Evolutionary conservation across 2,888 invertebrate genomes (phyloP).

Genomic region (Harpalus rubripes): DNA sequence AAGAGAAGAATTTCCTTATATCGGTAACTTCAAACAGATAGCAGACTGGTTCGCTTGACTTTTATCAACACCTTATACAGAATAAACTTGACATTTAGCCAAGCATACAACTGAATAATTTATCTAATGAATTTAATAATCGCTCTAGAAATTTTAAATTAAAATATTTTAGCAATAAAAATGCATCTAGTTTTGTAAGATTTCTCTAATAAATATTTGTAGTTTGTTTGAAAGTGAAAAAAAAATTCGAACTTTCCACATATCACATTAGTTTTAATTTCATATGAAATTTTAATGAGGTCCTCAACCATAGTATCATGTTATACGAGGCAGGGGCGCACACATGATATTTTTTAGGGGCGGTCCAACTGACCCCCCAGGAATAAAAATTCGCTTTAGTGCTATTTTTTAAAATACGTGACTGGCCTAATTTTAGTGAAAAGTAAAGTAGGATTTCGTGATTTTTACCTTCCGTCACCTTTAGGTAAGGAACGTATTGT

Average conservation of each 20-base stretch:
- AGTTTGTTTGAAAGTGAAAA: background rate
- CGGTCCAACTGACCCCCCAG: too few relatives aligned
- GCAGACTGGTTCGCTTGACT: constrained; percentile 26
- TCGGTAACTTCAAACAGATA: constrained; percentile 17
- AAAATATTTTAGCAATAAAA: constrained; percentile 1
- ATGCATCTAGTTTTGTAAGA: background rate
- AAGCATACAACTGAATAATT: constrained; percentile 3
- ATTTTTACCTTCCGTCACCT: too few relatives aligned
- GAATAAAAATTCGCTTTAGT: too few relatives aligned
- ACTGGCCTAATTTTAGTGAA: too few relatives aligned
- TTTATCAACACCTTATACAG: constrained; percentile 61
- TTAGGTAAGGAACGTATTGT: too few relatives aligned
- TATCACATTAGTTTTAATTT: background rate
- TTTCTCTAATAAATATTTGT: background rate
- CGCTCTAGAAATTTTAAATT: background rate
- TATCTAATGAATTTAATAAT: constrained; percentile 17
- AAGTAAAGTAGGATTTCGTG: too few relatives aligned
- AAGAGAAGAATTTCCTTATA: constrained; percentile 41
- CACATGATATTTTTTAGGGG: too few relatives aligned
- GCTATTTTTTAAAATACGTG: too few relatives aligned
- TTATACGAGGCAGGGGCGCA: too few relatives aligned
- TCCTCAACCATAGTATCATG: too few relatives aligned
- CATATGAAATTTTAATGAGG: background rate
- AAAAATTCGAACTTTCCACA: background rate
- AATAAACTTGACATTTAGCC: constrained; percentile 59